phyloP scores from a whole-genome alignment of 2,888 invertebrate genomes.

The Pterobdella sp. region DNA sequence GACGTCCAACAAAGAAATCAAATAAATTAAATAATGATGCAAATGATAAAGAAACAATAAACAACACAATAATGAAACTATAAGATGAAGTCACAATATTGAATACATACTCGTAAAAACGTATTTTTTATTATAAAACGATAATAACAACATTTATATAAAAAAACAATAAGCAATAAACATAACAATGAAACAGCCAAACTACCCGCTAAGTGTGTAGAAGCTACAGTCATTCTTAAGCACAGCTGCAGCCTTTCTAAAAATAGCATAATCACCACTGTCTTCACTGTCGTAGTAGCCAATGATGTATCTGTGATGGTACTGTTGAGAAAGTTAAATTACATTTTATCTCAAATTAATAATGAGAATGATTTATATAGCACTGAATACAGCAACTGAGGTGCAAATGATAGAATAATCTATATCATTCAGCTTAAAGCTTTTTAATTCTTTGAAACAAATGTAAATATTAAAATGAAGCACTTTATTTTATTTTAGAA shows the following conservation, averaged over 20 bases:
- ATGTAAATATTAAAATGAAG: no score
- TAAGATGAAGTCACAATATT: background rate
- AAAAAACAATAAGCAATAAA: background rate
- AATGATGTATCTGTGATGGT: constrained; percentile 67
- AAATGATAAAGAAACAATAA: background rate
- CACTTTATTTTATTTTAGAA: no score
- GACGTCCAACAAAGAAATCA: no score
- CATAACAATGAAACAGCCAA: background rate
- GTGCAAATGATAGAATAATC: no score
- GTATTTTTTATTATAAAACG: no score
- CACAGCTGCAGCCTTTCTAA: constrained; percentile 58
- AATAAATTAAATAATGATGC: background rate
- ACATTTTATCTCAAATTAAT: background rate
- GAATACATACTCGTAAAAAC: no score
- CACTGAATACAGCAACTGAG: no score
- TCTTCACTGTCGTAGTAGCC: constrained; percentile 69
- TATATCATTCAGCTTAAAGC: no score
- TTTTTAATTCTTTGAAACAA: no score
- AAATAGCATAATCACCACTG: constrained; percentile 42
- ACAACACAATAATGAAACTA: background rate
- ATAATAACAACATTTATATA: background rate
- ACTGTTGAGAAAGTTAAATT: constrained; percentile 47
- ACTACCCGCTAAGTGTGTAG: constrained; percentile 72
- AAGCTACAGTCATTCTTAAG: constrained; percentile 92
- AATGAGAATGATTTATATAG: no score